Base-by-base conservation (phyloP, 2,113 vertebrate species). In the Oncorhynchus nerka region DNA sequence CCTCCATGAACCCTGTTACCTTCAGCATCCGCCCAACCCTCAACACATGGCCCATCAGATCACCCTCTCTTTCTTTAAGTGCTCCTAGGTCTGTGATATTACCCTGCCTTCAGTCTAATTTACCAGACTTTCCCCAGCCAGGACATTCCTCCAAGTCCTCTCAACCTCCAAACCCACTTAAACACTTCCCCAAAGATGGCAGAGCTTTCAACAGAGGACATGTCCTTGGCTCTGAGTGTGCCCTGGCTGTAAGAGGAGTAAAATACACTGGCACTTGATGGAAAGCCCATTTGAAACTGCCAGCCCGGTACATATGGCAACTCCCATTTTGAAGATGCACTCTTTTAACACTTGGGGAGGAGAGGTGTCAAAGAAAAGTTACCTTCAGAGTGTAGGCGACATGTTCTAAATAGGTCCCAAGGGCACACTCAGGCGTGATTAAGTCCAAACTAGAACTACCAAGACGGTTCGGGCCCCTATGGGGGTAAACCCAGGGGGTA, bases 261-360 rank as follows among this genome's bases (percentile, higher is more conserved):
- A 84, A 83, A 80, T 70, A 15, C 16, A 80, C 76, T 74, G 77
- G 86, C 65, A 62, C 74, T 74, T 79, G 87, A 88, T 90, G 89
- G 92, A 92, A 93, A 89, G 85, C 68, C 85, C 61, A 82, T 90
- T 91, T 90, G 82, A 61, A 91, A 88, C 75, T 72, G 69, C 80
- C 20, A 74, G 75, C 69, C 28, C 3, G 4, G 6, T 84, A 79
- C 83, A 80, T 83, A 86, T 81, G 84, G 83, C 87, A 9, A 75
- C 75, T 83, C 84, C 84, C 78, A 86, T 91, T 90, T 91, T 86
- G 51, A 90, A 89, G 83, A 83, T 85, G 77, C 79, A 80, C 78
- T 92, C 90, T 91, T 91, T 93, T 91, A 93, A 92, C 90, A 92
- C 91, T 91, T 19, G 15, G 88, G 88, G 78, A 74, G 65, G 77